phyloP scores from a whole-genome alignment of 1,140 invertebrate species.

The Pseudomyrmex gracilis region DNA sequence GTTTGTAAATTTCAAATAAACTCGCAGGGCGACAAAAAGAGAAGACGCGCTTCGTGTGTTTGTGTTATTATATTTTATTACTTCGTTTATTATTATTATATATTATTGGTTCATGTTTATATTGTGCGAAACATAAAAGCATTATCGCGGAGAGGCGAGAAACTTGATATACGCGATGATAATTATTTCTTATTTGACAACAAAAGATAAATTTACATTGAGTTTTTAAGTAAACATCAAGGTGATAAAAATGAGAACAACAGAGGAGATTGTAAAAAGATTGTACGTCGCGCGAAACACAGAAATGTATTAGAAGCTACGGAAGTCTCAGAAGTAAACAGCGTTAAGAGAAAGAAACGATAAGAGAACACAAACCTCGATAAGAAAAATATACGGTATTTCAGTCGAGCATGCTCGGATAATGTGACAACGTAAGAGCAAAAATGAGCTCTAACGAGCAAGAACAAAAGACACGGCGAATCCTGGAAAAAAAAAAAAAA shows the following conservation, averaged over 20 bases:
- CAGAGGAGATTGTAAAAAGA: background rate
- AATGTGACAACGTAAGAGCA: background rate
- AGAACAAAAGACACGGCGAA: conserved; percentile 6
- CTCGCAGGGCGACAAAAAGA: background rate
- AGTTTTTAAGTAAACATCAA: conserved; percentile 14
- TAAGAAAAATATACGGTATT: conserved; percentile 7
- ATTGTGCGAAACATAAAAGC: background rate
- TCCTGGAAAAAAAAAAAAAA: background rate
- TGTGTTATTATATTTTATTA: background rate
- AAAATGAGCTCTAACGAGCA: background rate
- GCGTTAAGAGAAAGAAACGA: background rate
- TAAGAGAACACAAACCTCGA: background rate
- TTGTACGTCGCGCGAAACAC: background rate
- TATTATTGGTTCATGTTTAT: background rate
- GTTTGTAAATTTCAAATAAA: conserved; percentile 2
- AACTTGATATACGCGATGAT: background rate
- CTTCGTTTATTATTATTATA: no score
- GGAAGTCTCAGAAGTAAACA: background rate
- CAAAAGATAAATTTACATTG: background rate
- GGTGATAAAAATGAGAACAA: background rate
- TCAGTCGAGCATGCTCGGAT: background rate
- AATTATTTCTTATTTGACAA: background rate
- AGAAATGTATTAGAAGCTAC: conserved; percentile 8
- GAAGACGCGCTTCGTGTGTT: background rate
- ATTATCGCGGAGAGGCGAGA: background rate